Conservation (phyloP, 2,113 vertebrate species). For the Nothobranchius kuhntae region DNA sequence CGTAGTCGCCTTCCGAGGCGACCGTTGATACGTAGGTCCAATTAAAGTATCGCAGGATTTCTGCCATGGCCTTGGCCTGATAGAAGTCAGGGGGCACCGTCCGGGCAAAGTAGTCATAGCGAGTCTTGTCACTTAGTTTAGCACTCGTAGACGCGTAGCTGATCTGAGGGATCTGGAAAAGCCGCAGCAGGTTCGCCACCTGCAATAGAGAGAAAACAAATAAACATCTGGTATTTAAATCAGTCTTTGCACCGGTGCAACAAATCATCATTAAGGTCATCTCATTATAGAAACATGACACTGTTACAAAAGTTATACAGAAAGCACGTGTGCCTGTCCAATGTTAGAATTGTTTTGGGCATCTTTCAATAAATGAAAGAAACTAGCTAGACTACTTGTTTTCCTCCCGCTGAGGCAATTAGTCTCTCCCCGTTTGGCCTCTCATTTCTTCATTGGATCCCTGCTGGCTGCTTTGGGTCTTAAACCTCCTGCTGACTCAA, state of each 20-base stretch:
- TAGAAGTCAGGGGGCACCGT: conserved; percentile 97
- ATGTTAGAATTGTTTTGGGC: conserved; percentile 38
- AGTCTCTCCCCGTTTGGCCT: conserved; percentile 36
- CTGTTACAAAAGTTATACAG: conserved; percentile 3
- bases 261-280: background rate
- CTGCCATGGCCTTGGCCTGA: conserved; percentile 98
- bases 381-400: conserved; percentile 15
- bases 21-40: conserved; percentile 99
- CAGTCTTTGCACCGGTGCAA: background rate
- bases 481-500: conserved; percentile 30
- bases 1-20: conserved; percentile 96
- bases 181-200: conserved; percentile 96
- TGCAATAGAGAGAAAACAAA: conserved; percentile 21
- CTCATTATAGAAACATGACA: background rate
- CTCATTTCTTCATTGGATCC: conserved; percentile 22
- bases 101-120: conserved; percentile 96
- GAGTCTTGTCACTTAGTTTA: conserved; percentile 97
- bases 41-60: conserved; percentile 98
- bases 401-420: conserved; percentile 45
- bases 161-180: conserved; percentile 99
- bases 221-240: background rate
- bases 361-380: conserved; percentile 31
- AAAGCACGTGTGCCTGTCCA: conserved; percentile 15
- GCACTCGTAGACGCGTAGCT: conserved; percentile 98
- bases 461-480: conserved; percentile 35